A percentile compares a stretch with the other conserved stretches of the same genome.
phyloP scores from a whole-genome alignment of 2,113 vertebrate species.

The Ameiurus melas region DNA sequence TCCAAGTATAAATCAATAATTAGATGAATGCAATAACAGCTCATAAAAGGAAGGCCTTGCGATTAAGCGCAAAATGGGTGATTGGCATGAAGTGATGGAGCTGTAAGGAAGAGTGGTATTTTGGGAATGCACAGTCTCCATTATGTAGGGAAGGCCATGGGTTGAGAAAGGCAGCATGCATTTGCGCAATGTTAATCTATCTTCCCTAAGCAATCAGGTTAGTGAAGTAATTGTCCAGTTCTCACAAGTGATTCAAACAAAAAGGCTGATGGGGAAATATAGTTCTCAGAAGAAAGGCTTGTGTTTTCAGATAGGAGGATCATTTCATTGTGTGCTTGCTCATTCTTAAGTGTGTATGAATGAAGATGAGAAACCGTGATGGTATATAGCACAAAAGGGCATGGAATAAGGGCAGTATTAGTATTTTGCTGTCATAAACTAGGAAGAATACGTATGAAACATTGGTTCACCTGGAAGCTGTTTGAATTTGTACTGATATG shows the following conservation, averaged over 20 bases:
- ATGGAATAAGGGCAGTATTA: constrained; percentile 40
- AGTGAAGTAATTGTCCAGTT: constrained; percentile 67
- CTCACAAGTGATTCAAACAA: constrained; percentile 63
- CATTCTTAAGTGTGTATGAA: background rate
- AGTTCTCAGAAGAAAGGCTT: background rate
- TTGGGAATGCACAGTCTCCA: constrained; percentile 59
- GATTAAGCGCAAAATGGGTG: constrained; percentile 70
- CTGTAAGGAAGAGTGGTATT: constrained; percentile 52
- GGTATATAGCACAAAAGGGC: background rate
- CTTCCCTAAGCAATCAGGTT: constrained; percentile 66
- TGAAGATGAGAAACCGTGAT: background rate
- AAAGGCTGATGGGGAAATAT: constrained; percentile 43
- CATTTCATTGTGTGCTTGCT: background rate
- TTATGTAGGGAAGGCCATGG: constrained; percentile 69
- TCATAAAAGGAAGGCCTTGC: constrained; percentile 73
- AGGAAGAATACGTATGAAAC: background rate
- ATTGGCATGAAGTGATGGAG: constrained; percentile 59
- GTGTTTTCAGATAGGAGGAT: background rate
- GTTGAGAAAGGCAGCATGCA: constrained; percentile 62
- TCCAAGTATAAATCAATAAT: constrained; percentile 76
- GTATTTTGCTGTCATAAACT: background rate
- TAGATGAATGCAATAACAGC: constrained; percentile 70
- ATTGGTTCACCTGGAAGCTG: background rate
- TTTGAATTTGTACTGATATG: background rate
- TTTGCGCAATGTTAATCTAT: constrained; percentile 66